Evolutionary conservation across 1,140 invertebrate species (phyloP).

Genomic region (Samia ricini): DNA sequence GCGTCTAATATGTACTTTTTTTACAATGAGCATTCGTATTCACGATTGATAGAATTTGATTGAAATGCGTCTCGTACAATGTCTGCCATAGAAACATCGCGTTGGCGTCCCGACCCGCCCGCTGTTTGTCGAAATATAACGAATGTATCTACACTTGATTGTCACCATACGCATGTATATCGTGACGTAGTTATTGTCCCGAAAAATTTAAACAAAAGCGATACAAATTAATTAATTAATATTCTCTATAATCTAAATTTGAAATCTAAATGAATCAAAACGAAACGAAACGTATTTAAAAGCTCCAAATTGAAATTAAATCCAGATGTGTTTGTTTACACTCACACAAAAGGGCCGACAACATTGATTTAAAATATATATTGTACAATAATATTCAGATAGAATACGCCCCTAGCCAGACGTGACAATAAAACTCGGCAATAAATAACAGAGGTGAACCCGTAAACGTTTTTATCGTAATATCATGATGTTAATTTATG

Average conservation of each 20-base stretch:
- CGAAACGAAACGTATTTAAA: background rate
- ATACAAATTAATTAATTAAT: background rate
- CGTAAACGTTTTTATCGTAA: conserved; percentile 22
- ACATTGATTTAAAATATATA: conserved; percentile 8
- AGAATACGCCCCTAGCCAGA: background rate
- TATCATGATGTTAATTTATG: conserved; percentile 26
- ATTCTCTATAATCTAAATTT: background rate
- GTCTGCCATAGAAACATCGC: no score
- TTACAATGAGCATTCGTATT: no score
- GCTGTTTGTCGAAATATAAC: no score
- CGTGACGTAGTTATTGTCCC: no score
- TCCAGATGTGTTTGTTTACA: conserved; percentile 1
- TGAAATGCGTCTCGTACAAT: no score
- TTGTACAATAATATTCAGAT: conserved; percentile 10
- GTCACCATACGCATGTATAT: no score
- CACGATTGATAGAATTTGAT: no score
- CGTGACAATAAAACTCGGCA: conserved; percentile 20
- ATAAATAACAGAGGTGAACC: conserved; percentile 24
- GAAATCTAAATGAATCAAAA: background rate
- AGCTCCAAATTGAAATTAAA: background rate
- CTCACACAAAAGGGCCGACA: conserved; percentile 4
- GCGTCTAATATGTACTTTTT: no score
- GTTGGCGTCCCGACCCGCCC: no score
- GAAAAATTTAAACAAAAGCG: background rate
- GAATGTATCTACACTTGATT: no score